Conservation (phyloP, 2,113 vertebrate species). For the Aspiorhynchus laticeps region DNA sequence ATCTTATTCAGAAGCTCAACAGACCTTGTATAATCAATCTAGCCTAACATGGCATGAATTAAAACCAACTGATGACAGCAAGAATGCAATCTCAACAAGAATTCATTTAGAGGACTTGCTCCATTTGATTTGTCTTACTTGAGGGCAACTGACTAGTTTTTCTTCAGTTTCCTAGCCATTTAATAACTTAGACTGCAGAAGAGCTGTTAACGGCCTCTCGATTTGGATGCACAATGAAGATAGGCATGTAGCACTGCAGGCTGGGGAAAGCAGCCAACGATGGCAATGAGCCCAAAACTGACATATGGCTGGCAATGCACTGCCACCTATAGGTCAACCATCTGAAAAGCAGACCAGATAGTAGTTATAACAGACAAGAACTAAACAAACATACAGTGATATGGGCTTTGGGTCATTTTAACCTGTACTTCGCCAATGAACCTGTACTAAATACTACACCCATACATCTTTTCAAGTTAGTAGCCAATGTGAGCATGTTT, state of each 20-base stretch:
- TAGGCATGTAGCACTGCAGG: background rate
- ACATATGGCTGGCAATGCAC: constrained; percentile 59
- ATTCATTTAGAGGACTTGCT: constrained; percentile 35
- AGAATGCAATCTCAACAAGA: constrained; percentile 49
- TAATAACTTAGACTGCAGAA: constrained; percentile 1
- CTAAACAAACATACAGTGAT: background rate
- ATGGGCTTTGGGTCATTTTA: background rate
- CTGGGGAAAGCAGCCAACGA: constrained; percentile 8
- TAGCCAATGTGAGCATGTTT: background rate
- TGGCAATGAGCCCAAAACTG: constrained; percentile 37
- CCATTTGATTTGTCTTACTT: background rate
- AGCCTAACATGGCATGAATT: constrained; percentile 60
- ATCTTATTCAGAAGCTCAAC: constrained; percentile 56
- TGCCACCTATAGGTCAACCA: constrained; percentile 60
- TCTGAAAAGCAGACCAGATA: constrained; percentile 16
- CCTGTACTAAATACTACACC: background rate
- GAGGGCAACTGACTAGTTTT: constrained; percentile 24
- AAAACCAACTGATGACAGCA: constrained; percentile 64
- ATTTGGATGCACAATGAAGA: constrained; percentile 27
- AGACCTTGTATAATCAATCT: constrained; percentile 63
- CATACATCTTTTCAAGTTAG: background rate
- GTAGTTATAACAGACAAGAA: background rate
- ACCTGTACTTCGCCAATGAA: background rate
- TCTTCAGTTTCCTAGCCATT: constrained; percentile 1
- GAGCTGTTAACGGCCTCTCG: constrained; percentile 16